These are phyloP conservation scores for Apis dorsata DNA, from an alignment of 1,140 invertebrate species.

Conservation along the genomic window DNA sequence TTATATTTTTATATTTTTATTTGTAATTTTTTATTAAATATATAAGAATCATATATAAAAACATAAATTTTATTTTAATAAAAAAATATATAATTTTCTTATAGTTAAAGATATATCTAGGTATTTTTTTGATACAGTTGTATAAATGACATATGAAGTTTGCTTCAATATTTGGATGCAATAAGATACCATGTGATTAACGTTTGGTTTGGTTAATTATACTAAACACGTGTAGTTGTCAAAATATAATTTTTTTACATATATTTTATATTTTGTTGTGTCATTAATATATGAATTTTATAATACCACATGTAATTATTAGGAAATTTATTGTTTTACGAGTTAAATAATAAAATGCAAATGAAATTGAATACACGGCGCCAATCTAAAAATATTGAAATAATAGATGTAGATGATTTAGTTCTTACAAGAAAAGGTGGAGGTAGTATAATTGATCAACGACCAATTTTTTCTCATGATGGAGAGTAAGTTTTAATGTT, in stretches of 20 bases:
- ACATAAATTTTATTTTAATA: too few relatives aligned
- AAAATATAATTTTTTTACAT: conserved; percentile 5
- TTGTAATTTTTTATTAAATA: too few relatives aligned
- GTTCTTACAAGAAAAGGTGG: conserved; percentile 80
- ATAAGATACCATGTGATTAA: conserved; percentile 19
- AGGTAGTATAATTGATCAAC: conserved; percentile 82
- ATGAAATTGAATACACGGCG: conserved; percentile 22
- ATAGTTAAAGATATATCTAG: neutral
- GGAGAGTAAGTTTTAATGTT: conserved; percentile 81
- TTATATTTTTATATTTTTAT: too few relatives aligned
- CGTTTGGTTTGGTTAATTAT: conserved; percentile 23
- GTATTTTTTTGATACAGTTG: conserved; percentile 3
- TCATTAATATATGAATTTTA: conserved; percentile 23
- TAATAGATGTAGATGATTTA: conserved; percentile 67
- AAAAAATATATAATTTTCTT: neutral
- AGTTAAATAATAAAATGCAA: conserved; percentile 43
- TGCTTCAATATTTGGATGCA: conserved; percentile 12
- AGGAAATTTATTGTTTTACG: neutral
- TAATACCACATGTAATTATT: neutral
- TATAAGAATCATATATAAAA: too few relatives aligned
- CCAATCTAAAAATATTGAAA: neutral
- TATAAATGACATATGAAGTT: neutral
- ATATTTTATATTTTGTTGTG: neutral
- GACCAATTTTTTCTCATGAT: conserved; percentile 83
- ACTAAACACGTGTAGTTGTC: conserved; percentile 1